These are phyloP conservation scores for Epinephelus fuscoguttatus DNA, from an alignment of 2,113 vertebrate species.

Conservation along the genomic window DNA sequence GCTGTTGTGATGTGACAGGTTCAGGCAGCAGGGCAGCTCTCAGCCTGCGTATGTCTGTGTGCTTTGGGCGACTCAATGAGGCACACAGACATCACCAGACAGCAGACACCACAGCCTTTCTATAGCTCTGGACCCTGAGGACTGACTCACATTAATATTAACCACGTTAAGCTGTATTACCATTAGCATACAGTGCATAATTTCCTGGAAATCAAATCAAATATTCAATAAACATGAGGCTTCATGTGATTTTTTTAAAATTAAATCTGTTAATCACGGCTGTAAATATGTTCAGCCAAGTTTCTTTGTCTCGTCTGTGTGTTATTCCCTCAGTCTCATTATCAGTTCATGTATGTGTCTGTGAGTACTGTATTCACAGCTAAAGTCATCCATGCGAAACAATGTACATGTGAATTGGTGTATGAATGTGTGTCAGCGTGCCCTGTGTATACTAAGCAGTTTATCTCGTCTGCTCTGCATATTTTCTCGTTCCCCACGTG, in stretches of 20 bases:
- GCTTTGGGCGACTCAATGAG: slow-evolving; percentile 56
- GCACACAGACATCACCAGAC: slow-evolving; percentile 48
- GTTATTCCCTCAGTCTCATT: slow-evolving; percentile 1
- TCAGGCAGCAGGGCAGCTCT: slow-evolving; percentile 28
- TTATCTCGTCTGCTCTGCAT: slow-evolving; percentile 48
- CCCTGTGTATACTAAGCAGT: slow-evolving; percentile 64
- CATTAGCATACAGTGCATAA: slow-evolving; percentile 42
- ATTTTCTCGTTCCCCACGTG: slow-evolving; percentile 23
- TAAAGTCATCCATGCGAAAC: slow-evolving; percentile 37
- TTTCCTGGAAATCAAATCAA: slow-evolving; percentile 35
- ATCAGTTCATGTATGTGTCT: slow-evolving; percentile 37
- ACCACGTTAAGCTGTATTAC: slow-evolving; percentile 49
- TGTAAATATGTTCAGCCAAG: background rate
- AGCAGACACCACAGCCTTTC: slow-evolving; percentile 22
- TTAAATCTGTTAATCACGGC: background rate
- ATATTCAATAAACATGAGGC: slow-evolving; percentile 1
- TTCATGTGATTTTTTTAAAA: background rate
- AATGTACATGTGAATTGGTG: slow-evolving; percentile 46
- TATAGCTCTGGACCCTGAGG: slow-evolving; percentile 45
- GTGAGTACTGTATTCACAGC: slow-evolving; percentile 17
- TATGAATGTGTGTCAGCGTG: slow-evolving; percentile 70
- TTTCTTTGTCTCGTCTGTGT: slow-evolving; percentile 22
- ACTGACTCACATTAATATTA: slow-evolving; percentile 58
- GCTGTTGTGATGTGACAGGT: slow-evolving; percentile 37
- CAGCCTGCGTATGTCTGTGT: slow-evolving; percentile 33